phyloP scores from a whole-genome alignment of 37 sponge, comb jelly and placozoan genomes.

The Tethya wilhelma region DNA sequence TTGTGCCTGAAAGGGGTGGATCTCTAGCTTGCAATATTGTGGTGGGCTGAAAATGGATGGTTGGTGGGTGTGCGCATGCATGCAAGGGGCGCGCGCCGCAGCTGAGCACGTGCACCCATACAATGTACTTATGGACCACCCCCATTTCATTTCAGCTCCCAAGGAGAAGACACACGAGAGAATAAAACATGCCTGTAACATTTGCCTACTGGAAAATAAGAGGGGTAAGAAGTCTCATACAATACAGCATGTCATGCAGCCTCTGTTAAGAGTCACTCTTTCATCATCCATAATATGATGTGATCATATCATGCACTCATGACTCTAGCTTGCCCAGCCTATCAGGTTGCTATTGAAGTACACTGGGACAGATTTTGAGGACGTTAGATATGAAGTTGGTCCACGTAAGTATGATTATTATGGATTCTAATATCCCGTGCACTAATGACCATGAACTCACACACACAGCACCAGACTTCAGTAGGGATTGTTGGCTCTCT shows the following conservation, averaged over 20 bases:
- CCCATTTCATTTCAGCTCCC: no score
- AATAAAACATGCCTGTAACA: conserved; percentile 40
- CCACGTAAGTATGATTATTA: conserved; percentile 5
- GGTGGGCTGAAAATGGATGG: no score
- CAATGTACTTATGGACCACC: no score
- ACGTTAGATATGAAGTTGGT: conserved; percentile 58
- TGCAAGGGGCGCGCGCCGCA: no score
- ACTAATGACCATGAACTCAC: no score
- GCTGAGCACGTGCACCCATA: no score
- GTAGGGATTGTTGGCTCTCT: conserved; percentile 54
- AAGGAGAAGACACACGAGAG: no score
- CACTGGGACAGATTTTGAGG: conserved; percentile 83
- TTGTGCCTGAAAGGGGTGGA: no score
- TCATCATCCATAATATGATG: not conserved
- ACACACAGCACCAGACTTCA: conserved; percentile 67
- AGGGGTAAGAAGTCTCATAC: conserved; percentile 74
- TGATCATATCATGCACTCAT: not conserved
- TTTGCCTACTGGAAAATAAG: conserved; percentile 92
- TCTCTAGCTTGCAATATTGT: no score
- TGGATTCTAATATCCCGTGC: not conserved
- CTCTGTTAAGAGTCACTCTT: not conserved
- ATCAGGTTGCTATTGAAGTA: conserved; percentile 81
- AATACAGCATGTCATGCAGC: conserved; percentile 15
- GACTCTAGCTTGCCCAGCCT: conserved; percentile 80
- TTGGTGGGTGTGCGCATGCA: no score